Evolutionary conservation across 1,140 invertebrate species (phyloP), one percentile per base, ranked within the genome.

Genomic region (Nilaparvata lugens): DNA sequence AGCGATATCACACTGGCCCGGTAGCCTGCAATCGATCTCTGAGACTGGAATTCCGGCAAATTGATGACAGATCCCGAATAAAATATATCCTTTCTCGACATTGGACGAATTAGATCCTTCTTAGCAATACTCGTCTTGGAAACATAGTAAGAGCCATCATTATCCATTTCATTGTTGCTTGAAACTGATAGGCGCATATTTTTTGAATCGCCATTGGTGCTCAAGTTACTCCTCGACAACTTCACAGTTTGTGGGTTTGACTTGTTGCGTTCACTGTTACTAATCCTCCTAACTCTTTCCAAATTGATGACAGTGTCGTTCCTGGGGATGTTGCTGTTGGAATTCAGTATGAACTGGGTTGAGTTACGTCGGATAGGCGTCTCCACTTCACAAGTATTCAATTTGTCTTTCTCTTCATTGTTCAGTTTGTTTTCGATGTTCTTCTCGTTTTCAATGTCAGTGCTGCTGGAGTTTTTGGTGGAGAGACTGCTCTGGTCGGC

Each of bases 81-180:
- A 77, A 99, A 98, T 65, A 98, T 97, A 74, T 98, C 96, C 75
- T 97, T 97, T 48, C 94, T 80, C 5, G 94, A 96, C 72, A 99
- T 75, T 1, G 96, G 96, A 16, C 95, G 83, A 16, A 95, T 86
- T 75, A 95, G 79, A 67, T 85, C 85, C 59, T 78, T 77, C 4
- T 64, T 52, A 35, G 64, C 63, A n/a, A 78, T 73, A 63, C 73
- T 79, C 14, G 73, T 70, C 61, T 76, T 76, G 51, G 78, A 95
- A 80, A 93, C 31, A 35, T 35, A 35, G 31, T 76, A 56, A 23
- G 63, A 55, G 19, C 64, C 61, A 23, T 65, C 64, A 28, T 51
- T 45, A 48, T 65, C 64, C 35, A 65, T 56, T 59, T 65, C 31
- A 35, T 35, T 35, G 9, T 35, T 35, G 9, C 31, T 35, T 35